Evolutionary conservation across 2,888 invertebrate species (phyloP).

Genomic region (Leptinotarsa rubiginosa): DNA sequence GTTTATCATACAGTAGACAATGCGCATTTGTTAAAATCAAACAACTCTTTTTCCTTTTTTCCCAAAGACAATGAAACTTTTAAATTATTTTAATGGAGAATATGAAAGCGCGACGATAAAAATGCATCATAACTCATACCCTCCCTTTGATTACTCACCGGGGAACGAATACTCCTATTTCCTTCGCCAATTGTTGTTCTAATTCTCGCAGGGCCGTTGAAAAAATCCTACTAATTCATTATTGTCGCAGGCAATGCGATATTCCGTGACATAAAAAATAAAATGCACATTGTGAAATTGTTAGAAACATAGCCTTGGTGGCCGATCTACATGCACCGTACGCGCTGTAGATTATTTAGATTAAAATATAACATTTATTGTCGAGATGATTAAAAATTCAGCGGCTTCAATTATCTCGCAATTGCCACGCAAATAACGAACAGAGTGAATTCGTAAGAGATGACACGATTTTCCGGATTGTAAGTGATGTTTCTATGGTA

Average conservation of each 20-base stretch:
- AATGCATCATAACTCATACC: background rate
- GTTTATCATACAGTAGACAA: background rate
- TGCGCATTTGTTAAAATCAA: background rate
- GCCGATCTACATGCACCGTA: constrained; percentile 33
- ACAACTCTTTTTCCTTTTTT: background rate
- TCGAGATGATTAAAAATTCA: constrained; percentile 39
- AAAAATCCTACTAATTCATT: constrained; percentile 33
- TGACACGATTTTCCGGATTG: background rate
- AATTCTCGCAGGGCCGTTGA: background rate
- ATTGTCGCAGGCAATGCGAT: constrained; percentile 39
- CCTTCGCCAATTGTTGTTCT: constrained; percentile 18
- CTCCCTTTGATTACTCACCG: background rate
- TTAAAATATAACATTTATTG: constrained; percentile 38
- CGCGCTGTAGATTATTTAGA: constrained; percentile 38
- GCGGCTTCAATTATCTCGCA: constrained; percentile 25
- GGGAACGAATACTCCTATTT: constrained; percentile 16
- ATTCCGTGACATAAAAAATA: constrained; percentile 44
- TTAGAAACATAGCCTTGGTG: constrained; percentile 32
- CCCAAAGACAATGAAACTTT: background rate
- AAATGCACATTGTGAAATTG: constrained; percentile 34
- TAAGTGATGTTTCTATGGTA: no score
- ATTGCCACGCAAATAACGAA: constrained; percentile 35
- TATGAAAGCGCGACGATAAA: background rate
- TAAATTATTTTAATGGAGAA: background rate
- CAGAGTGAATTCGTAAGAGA: constrained; percentile 17